A percentile compares a stretch with the other conserved stretches of the same genome.
phyloP scores from a whole-genome alignment of 2,888 invertebrate genomes.

The Apodemia duryi region DNA sequence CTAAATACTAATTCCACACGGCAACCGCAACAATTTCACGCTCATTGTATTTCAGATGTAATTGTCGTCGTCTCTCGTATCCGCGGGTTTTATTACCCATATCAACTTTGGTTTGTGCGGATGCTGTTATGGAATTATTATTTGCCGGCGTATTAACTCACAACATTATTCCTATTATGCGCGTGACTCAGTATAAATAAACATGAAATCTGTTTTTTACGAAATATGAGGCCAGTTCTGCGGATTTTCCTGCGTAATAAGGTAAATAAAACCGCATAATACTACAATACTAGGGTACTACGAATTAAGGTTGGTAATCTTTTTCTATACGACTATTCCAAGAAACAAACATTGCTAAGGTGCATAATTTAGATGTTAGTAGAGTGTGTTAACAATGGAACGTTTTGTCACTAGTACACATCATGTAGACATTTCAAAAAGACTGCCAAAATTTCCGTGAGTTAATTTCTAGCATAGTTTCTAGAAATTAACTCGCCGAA shows the following conservation, averaged over 20 bases:
- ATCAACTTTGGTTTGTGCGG: constrained; percentile 57
- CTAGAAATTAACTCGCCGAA: no score
- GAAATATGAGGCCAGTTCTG: not conserved
- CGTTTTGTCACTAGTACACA: no score
- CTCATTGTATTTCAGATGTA: constrained; percentile 55
- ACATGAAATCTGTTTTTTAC: not conserved
- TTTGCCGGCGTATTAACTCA: constrained; percentile 39
- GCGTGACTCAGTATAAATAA: constrained; percentile 15
- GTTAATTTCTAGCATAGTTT: no score
- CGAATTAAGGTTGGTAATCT: no score
- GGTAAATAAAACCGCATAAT: no score
- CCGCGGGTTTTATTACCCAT: constrained; percentile 69
- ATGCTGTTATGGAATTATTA: constrained; percentile 37
- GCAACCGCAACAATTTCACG: constrained; percentile 38
- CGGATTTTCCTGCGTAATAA: not conserved
- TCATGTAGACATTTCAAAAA: no score
- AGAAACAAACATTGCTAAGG: no score
- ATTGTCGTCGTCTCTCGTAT: constrained; percentile 61
- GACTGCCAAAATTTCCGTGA: no score
- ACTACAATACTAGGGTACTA: no score
- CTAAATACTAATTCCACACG: not conserved
- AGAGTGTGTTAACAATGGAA: no score
- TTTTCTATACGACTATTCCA: no score
- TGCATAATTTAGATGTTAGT: no score
- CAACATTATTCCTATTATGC: constrained; percentile 31